phyloP scores from a whole-genome alignment of 2,797 vertebrate genomes.

The Tachyglossus aculeatus region DNA sequence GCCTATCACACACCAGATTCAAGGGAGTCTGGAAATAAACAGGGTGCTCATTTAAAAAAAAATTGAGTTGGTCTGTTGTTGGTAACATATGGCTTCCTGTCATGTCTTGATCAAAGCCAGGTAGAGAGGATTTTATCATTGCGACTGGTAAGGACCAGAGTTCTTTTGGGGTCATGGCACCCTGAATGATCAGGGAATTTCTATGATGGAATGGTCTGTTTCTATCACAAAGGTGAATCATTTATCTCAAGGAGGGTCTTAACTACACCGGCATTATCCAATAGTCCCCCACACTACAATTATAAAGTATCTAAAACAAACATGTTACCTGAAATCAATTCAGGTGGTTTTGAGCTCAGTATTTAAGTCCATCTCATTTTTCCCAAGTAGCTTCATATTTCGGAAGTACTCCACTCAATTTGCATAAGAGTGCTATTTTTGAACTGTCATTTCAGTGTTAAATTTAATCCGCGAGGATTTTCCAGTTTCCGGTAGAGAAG shows the following conservation, averaged over 20 bases:
- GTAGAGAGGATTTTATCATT: slow-evolving; percentile 30
- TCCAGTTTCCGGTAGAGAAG: no score
- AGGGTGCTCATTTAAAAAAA: slow-evolving; percentile 29
- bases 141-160: slow-evolving; percentile 38
- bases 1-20: slow-evolving; percentile 70
- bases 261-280: slow-evolving; percentile 6
- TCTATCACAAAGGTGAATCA: slow-evolving; percentile 25
- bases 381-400: fast-evolving
- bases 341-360: not conserved
- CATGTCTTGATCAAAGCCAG: slow-evolving; percentile 37
- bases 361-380: not conserved
- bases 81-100: slow-evolving; percentile 34
- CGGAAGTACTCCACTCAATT: not conserved
- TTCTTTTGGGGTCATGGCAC: slow-evolving; percentile 46
- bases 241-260: slow-evolving; percentile 54
- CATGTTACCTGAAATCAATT: slow-evolving; percentile 8
- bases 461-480: no score
- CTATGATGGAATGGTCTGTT: slow-evolving; percentile 52
- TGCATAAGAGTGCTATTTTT: not conserved
- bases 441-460: no score
- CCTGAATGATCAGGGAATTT: slow-evolving; percentile 39
- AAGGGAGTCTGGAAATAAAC: slow-evolving; percentile 72
- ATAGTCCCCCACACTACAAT: not conserved
- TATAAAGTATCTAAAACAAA: not conserved
- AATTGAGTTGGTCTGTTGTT: slow-evolving; percentile 7